These are phyloP conservation scores for Odontocerum albicorne DNA, from an alignment of 2,888 invertebrate genomes.

Conservation along the genomic window DNA sequence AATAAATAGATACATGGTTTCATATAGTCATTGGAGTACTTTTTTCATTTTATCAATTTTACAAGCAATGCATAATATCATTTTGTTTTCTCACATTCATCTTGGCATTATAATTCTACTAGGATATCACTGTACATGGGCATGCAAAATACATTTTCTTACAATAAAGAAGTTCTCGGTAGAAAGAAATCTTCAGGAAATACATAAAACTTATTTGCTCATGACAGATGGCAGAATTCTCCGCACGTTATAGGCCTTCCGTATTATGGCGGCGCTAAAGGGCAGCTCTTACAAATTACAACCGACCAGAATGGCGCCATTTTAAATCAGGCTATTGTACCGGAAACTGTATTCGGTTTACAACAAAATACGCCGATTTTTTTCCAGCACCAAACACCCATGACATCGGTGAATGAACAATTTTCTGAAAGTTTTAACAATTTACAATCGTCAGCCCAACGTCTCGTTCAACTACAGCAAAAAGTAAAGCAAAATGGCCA, in stretches of 20 bases:
- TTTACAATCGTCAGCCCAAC: conserved; percentile 60
- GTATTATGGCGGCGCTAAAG: conserved; percentile 73
- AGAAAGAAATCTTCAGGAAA: too few relatives aligned
- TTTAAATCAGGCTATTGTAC: conserved; percentile 53
- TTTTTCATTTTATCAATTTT: too few relatives aligned
- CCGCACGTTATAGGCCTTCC: conserved; percentile 52
- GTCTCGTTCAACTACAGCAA: conserved; percentile 62
- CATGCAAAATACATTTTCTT: too few relatives aligned
- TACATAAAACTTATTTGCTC: conserved; percentile 18
- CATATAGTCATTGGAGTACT: too few relatives aligned
- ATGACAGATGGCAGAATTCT: conserved; percentile 25
- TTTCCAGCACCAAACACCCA: conserved; percentile 18
- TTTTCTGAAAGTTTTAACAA: conserved; percentile 59
- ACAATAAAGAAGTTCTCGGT: too few relatives aligned
- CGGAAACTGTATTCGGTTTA: conserved; percentile 43
- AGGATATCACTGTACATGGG: neutral
- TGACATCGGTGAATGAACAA: conserved; percentile 33
- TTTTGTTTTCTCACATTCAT: neutral
- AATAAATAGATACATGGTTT: too few relatives aligned
- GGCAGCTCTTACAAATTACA: conserved; percentile 65
- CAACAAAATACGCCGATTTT: conserved; percentile 12
- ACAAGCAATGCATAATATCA: too few relatives aligned
- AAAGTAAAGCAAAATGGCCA: conserved; percentile 61
- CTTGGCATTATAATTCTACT: neutral
- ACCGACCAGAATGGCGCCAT: conserved; percentile 56